A percentile compares a stretch with the other conserved stretches of the same genome.
Evolutionary conservation across 2,797 vertebrate genomes (phyloP).

Genomic region (Sebastes kiyomatsui): DNA sequence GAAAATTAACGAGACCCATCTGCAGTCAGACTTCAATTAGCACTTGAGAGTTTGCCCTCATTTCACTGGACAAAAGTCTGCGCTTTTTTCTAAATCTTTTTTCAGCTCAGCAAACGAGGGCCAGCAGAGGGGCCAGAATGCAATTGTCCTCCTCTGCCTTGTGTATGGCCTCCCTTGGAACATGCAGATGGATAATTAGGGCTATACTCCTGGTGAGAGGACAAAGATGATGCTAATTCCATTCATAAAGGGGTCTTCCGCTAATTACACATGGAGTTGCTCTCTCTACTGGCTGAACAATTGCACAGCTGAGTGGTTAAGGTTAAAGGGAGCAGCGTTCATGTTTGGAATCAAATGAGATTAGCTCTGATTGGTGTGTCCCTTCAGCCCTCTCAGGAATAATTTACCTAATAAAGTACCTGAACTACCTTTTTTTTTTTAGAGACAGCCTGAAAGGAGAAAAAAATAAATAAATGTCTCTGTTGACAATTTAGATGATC

Average conservation of each 20-base stretch:
- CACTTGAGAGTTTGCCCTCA: slow-evolving; percentile 64
- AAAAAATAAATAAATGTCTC: slow-evolving; percentile 7
- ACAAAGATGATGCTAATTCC: slow-evolving; percentile 81
- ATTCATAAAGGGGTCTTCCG: slow-evolving; percentile 76
- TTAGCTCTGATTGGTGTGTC: slow-evolving; percentile 72
- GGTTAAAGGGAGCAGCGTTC: slow-evolving; percentile 73
- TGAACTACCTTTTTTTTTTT: slow-evolving; percentile 15
- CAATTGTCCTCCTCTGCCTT: slow-evolving; percentile 52
- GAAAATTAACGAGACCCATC: slow-evolving; percentile 76
- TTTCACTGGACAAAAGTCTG: slow-evolving; percentile 62
- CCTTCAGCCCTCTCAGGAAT: slow-evolving; percentile 63
- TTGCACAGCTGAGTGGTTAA: slow-evolving; percentile 76
- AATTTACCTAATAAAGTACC: slow-evolving; percentile 70
- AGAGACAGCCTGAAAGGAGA: background rate
- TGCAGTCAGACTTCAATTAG: slow-evolving; percentile 75
- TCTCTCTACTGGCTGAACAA: slow-evolving; percentile 69
- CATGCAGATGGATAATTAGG: slow-evolving; percentile 76
- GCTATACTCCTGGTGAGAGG: slow-evolving; percentile 68
- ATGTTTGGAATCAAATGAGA: slow-evolving; percentile 73
- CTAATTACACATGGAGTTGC: slow-evolving; percentile 76
- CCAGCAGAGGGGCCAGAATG: slow-evolving; percentile 51
- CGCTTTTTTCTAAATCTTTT: slow-evolving; percentile 42
- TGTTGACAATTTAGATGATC: slow-evolving; percentile 14
- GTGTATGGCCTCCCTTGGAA: slow-evolving; percentile 55
- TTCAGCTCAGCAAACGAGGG: slow-evolving; percentile 41